These are phyloP conservation scores for Linurgus olivaceus DNA, from an alignment of 2,797 vertebrate species.

Conservation along the genomic window DNA sequence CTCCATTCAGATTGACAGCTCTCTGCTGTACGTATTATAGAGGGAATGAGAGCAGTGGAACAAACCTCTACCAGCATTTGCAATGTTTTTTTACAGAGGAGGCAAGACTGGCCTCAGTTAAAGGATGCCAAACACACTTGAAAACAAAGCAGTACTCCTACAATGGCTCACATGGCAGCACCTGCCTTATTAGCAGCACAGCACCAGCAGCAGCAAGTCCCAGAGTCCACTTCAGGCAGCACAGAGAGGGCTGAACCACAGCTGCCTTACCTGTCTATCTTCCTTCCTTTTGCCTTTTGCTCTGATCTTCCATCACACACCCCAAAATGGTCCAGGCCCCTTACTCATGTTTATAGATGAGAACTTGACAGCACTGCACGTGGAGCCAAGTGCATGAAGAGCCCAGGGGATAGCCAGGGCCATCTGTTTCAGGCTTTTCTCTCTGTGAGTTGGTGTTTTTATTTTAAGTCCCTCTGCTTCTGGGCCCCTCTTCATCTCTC, in stretches of 20 bases:
- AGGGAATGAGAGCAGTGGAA: not conserved
- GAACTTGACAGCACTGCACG: not conserved
- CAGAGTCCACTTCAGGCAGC: not conserved
- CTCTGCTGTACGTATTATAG: not conserved
- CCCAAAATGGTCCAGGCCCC: not conserved
- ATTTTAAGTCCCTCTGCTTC: conserved; percentile 27
- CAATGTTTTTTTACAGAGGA: not conserved
- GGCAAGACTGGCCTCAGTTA: not conserved
- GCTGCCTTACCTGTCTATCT: not conserved
- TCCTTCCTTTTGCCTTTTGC: not conserved
- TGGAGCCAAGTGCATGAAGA: not conserved
- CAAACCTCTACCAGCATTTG: not conserved
- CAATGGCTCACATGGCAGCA: not conserved
- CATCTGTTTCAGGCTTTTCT: not conserved
- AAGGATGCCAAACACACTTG: not conserved
- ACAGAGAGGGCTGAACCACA: not conserved
- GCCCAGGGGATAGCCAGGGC: not conserved
- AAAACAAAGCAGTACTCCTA: not conserved
- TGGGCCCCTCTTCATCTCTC: conserved; percentile 22
- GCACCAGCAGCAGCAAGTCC: not conserved
- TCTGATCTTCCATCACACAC: not conserved
- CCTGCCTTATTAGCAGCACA: not conserved
- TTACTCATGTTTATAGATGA: not conserved
- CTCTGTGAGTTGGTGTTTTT: not conserved
- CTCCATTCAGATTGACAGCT: not conserved